Conservation (phyloP, 2,888 invertebrate species). For the Chrysolina americana region DNA sequence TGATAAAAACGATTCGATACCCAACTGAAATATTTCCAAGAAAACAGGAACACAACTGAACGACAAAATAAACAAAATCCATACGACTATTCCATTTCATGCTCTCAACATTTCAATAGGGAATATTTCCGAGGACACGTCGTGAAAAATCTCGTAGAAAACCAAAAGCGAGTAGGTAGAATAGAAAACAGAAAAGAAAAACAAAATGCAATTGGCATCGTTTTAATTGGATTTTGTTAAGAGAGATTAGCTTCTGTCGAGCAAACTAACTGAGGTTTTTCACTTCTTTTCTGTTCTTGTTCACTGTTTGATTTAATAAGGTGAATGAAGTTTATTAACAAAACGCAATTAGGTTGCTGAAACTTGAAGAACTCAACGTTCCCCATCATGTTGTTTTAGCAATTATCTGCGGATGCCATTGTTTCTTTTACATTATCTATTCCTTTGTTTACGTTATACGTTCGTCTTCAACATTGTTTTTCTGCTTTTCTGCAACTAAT, state of each 20-base stretch:
- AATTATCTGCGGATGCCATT: neutral
- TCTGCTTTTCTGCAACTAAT: neutral
- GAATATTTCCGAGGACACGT: neutral
- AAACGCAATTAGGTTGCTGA: constrained; percentile 12
- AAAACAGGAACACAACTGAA: too few species aligned
- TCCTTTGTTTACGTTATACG: neutral
- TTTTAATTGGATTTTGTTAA: constrained; percentile 27
- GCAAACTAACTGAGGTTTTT: constrained; percentile 5
- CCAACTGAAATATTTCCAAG: too few species aligned
- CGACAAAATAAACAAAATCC: neutral
- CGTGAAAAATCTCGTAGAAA: neutral
- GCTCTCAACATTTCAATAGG: neutral
- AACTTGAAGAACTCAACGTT: neutral
- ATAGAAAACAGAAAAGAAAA: constrained; percentile 22
- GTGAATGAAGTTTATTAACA: constrained; percentile 13
- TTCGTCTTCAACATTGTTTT: neutral
- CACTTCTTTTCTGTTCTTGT: neutral
- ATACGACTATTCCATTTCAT: too few species aligned
- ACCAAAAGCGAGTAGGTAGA: neutral
- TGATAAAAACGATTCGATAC: too few species aligned
- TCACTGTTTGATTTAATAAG: constrained; percentile 14
- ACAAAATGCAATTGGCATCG: constrained; percentile 24
- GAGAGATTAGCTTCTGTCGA: constrained; percentile 14
- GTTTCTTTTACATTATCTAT: neutral
- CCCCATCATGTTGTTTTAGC: neutral